These are phyloP conservation scores for Nothocercus julius DNA, from an alignment of 2,113 vertebrate genomes.

Conservation along the genomic window DNA sequence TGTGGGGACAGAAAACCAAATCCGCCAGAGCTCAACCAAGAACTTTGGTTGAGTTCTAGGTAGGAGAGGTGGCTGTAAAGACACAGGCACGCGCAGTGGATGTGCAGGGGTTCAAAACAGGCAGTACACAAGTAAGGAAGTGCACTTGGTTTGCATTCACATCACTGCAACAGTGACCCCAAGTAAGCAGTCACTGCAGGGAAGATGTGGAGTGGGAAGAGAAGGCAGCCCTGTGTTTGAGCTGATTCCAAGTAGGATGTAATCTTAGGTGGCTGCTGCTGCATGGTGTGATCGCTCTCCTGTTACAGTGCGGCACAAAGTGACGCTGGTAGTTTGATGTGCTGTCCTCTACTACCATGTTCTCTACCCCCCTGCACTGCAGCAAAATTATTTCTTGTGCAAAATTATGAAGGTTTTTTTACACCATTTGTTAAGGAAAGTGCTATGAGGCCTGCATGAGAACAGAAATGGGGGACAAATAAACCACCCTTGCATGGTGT, in stretches of 20 bases:
- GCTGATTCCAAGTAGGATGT: not conserved
- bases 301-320: not conserved
- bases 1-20: not conserved
- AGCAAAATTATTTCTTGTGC: not conserved
- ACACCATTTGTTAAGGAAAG: not conserved
- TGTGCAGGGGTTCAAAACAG: not conserved
- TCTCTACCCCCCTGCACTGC: not conserved
- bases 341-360: fast-evolving
- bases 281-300: not conserved
- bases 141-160: fast-evolving
- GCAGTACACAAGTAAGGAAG: not conserved
- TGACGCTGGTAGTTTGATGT: not conserved
- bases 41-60: not conserved
- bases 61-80: not conserved
- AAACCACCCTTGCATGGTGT: not conserved
- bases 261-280: not conserved
- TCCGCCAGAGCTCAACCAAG: too few species aligned
- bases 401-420: not conserved
- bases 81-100: fast-evolving
- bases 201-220: not conserved
- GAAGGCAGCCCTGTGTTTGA: not conserved
- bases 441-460: not conserved
- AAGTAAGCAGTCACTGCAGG: not conserved
- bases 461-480: not conserved
- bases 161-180: not conserved